These are phyloP conservation scores for Prionailurus bengalensis DNA, from an alignment of 2,113 vertebrate genomes.

Conservation along the genomic window DNA sequence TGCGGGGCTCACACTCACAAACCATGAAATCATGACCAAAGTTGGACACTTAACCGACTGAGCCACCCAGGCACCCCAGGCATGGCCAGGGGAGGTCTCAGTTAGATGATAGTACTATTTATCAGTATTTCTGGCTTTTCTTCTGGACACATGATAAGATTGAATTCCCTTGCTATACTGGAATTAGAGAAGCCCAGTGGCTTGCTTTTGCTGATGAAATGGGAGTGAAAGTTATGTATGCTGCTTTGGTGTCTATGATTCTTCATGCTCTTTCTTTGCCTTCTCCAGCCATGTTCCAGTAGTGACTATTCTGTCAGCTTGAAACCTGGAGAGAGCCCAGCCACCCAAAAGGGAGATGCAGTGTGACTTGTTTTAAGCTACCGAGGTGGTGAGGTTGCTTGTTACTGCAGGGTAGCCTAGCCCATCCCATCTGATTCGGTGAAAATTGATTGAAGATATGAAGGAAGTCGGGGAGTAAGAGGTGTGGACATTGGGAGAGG, in stretches of 20 bases:
- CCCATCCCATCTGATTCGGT: not conserved
- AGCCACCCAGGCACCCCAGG: too few relatives aligned
- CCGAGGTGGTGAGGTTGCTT: not conserved
- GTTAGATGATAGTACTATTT: not conserved
- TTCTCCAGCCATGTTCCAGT: not conserved
- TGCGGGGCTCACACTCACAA: too few relatives aligned
- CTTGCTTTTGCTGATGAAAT: not conserved
- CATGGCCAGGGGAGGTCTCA: not conserved
- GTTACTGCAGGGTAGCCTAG: not conserved
- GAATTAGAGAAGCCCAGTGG: not conserved
- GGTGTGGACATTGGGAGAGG: not conserved
- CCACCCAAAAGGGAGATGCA: not conserved
- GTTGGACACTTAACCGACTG: too few relatives aligned
- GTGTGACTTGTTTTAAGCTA: not conserved
- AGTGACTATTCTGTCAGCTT: not conserved
- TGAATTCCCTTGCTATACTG: not conserved
- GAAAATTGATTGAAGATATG: not conserved
- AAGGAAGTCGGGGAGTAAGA: not conserved
- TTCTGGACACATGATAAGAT: not conserved
- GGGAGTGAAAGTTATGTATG: not conserved
- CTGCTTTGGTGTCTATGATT: not conserved
- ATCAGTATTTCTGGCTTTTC: not conserved
- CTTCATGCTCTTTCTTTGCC: not conserved
- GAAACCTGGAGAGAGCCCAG: not conserved
- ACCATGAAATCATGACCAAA: too few relatives aligned